Conservation (phyloP, 2,797 vertebrate genomes). For the Glyptemys insculpta region DNA sequence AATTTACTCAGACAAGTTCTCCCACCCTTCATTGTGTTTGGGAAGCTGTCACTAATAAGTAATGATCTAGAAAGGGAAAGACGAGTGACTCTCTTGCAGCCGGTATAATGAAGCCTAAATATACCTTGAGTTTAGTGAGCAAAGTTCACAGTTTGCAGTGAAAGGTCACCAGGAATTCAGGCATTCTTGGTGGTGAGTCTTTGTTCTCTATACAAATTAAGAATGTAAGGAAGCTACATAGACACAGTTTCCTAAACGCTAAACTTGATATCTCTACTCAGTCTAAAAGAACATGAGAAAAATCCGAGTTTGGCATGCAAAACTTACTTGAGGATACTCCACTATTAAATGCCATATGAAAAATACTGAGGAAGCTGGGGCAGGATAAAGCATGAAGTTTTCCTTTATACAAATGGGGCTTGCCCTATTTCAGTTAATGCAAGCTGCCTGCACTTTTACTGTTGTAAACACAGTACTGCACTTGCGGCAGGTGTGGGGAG, state of each 20-base stretch:
- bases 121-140: constrained; percentile 44
- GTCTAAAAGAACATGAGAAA: constrained; percentile 60
- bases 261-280: constrained; percentile 53
- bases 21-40: constrained; percentile 32
- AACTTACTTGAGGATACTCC: constrained; percentile 47
- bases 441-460: background rate
- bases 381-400: background rate
- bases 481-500: background rate
- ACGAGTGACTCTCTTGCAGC: constrained; percentile 39
- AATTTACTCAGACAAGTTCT: constrained; percentile 30
- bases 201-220: constrained; percentile 64
- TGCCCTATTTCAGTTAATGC: constrained; percentile 8
- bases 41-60: constrained; percentile 17
- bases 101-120: constrained; percentile 38
- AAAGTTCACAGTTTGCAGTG: constrained; percentile 77
- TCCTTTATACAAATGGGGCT: constrained; percentile 4
- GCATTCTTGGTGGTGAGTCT: constrained; percentile 70
- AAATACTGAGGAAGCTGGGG: background rate
- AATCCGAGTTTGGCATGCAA: constrained; percentile 44
- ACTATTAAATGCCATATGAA: constrained; percentile 20
- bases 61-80: constrained; percentile 41
- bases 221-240: constrained; percentile 26
- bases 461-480: background rate
- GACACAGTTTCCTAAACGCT: constrained; percentile 62
- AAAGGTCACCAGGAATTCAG: constrained; percentile 70